Conservation (phyloP, 2,888 invertebrate species). For the Odontomyia ornata region DNA sequence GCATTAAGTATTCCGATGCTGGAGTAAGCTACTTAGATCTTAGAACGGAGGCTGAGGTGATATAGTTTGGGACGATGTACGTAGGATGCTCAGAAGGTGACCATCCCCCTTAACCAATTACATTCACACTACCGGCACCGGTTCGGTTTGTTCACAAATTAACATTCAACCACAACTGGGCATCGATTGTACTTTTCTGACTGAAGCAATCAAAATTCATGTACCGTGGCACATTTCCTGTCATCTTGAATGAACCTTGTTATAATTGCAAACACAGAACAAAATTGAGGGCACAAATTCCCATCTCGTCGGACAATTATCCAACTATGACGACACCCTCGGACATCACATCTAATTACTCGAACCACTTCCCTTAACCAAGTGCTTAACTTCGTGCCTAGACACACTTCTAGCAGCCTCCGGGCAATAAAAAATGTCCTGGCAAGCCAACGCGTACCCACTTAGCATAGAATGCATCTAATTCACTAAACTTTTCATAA, state of each 20-base stretch:
- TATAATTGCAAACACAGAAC: neutral
- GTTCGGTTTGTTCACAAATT: slow-evolving; percentile 1
- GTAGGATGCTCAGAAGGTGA: too few relatives aligned
- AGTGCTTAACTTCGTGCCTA: too few relatives aligned
- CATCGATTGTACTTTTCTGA: neutral
- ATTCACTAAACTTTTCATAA: too few relatives aligned
- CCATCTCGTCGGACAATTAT: neutral
- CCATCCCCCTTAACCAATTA: neutral
- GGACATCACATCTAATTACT: too few relatives aligned
- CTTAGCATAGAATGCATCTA: too few relatives aligned
- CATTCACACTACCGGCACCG: neutral
- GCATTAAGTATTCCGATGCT: neutral
- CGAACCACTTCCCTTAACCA: too few relatives aligned
- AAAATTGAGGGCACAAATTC: neutral
- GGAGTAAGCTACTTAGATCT: neutral
- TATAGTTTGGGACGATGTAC: neutral
- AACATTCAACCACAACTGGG: neutral
- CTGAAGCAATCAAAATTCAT: neutral
- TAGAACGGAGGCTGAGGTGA: neutral
- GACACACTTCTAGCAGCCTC: too few relatives aligned
- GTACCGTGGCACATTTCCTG: neutral
- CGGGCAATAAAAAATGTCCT: too few relatives aligned
- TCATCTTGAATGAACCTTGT: neutral
- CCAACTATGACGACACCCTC: too few relatives aligned
- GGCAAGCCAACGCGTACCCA: too few relatives aligned